These are phyloP conservation scores for Cynaeus angustus DNA, from an alignment of 2,888 invertebrate species.

Conservation along the genomic window DNA sequence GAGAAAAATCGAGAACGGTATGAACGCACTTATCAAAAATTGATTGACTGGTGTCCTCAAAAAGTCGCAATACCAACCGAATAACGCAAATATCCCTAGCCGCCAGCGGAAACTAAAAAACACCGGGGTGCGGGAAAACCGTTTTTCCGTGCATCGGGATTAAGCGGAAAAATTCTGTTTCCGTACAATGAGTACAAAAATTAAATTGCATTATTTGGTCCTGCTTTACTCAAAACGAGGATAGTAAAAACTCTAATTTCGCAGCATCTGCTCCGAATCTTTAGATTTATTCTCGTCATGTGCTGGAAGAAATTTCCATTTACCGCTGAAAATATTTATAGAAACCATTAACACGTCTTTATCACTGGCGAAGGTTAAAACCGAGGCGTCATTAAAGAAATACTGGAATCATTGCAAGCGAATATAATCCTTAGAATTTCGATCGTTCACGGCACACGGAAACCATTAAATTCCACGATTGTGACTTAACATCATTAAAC, in stretches of 20 bases:
- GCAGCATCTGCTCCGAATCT: conserved; percentile 14
- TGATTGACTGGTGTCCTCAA: no score
- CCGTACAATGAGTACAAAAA: no score
- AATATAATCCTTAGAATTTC: conserved; percentile 20
- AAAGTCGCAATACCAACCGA: no score
- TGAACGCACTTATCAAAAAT: no score
- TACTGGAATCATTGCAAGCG: conserved; percentile 23
- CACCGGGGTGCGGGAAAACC: no score
- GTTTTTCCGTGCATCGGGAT: no score
- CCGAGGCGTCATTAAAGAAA: conserved; percentile 24
- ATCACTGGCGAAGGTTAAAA: conserved; percentile 37
- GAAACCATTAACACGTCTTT: conserved; percentile 43
- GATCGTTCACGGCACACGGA: neutral
- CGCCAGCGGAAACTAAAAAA: no score
- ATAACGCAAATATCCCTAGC: no score
- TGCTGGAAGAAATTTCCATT: conserved; percentile 35
- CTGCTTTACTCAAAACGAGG: no score
- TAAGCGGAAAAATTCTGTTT: no score
- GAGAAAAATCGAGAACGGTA: no score
- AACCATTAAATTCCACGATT: conserved; percentile 20
- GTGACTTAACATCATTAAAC: conserved; percentile 19
- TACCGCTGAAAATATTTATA: conserved; percentile 41
- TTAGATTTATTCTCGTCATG: conserved; percentile 26
- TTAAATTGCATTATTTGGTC: no score
- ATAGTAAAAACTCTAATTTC: neutral